Percentiles rank a stretch among this genome's conserved stretches.
Evolutionary conservation across 2,797 vertebrate genomes (phyloP).

Genomic region (Macropodus opercularis): DNA sequence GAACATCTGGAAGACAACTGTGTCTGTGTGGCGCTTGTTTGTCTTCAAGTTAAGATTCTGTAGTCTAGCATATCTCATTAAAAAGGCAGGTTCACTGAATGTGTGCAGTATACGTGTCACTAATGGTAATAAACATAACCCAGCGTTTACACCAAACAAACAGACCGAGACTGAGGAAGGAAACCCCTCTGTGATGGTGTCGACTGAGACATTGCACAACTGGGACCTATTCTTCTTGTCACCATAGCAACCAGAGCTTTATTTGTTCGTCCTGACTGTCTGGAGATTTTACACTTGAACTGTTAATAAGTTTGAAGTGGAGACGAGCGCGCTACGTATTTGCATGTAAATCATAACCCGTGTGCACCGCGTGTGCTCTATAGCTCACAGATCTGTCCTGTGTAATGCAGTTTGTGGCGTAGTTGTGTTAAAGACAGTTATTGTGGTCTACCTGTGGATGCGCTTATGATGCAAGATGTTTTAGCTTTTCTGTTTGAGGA

Average conservation of each 20-base stretch:
- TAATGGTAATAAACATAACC: neutral
- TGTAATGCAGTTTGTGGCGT: neutral
- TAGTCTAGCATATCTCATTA: neutral
- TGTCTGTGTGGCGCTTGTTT: neutral
- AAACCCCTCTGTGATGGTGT: slow-evolving; percentile 56
- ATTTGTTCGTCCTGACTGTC: slow-evolving; percentile 41
- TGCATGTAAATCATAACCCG: neutral
- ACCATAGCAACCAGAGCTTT: slow-evolving; percentile 69
- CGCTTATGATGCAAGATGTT: neutral
- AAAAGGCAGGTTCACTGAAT: neutral
- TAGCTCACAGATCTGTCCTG: neutral
- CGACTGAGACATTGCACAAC: slow-evolving; percentile 64
- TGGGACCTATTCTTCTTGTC: slow-evolving; percentile 63
- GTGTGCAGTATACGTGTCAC: neutral
- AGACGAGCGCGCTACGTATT: neutral
- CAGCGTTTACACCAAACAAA: slow-evolving; percentile 22
- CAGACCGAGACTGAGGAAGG: slow-evolving; percentile 39
- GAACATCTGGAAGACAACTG: neutral
- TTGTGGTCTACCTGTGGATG: neutral
- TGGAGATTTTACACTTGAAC: slow-evolving; percentile 44
- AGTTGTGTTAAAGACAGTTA: neutral
- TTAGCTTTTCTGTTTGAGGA: neutral
- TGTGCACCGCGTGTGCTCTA: too few relatives aligned
- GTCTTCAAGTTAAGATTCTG: neutral
- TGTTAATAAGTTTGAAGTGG: slow-evolving; percentile 37